phyloP scores from a whole-genome alignment of 1,140 invertebrate species.

The Diploscapter pachys region DNA sequence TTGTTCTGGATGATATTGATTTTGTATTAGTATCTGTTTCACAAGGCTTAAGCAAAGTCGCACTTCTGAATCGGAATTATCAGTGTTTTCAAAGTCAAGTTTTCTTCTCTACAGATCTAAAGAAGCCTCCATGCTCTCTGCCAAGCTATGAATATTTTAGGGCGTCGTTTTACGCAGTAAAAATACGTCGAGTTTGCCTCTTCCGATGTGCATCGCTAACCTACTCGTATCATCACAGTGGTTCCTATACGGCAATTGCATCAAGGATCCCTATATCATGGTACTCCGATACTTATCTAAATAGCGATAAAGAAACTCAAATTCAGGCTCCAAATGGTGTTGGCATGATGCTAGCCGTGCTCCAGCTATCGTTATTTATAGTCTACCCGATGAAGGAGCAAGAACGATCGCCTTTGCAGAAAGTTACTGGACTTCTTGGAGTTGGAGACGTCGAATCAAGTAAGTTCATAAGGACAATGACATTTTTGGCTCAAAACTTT shows the following conservation, averaged over 20 bases:
- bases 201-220: slow-evolving; percentile 56
- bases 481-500: too few species aligned
- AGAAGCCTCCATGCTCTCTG: too few species aligned
- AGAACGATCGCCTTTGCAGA: slow-evolving; percentile 10
- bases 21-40: too few species aligned
- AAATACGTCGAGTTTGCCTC: slow-evolving; percentile 46
- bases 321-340: slow-evolving; percentile 52
- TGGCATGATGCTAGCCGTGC: slow-evolving; percentile 48
- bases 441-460: too few species aligned
- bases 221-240: slow-evolving; percentile 55
- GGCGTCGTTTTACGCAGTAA: slow-evolving; percentile 46
- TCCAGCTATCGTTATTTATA: slow-evolving; percentile 56
- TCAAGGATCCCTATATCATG: slow-evolving; percentile 53
- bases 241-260: slow-evolving; percentile 55
- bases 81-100: too few species aligned
- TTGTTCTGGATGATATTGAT: neutral
- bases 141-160: slow-evolving; percentile 22
- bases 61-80: too few species aligned
- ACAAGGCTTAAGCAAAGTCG: too few species aligned
- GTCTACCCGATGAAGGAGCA: slow-evolving; percentile 40
- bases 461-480: too few species aligned
- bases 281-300: slow-evolving; percentile 29
- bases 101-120: too few species aligned
- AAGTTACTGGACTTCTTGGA: too few species aligned
- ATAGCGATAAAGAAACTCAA: neutral